These are phyloP conservation scores for Bambusicola thoracicus DNA, from an alignment of 2,113 vertebrate species.

Conservation along the genomic window DNA sequence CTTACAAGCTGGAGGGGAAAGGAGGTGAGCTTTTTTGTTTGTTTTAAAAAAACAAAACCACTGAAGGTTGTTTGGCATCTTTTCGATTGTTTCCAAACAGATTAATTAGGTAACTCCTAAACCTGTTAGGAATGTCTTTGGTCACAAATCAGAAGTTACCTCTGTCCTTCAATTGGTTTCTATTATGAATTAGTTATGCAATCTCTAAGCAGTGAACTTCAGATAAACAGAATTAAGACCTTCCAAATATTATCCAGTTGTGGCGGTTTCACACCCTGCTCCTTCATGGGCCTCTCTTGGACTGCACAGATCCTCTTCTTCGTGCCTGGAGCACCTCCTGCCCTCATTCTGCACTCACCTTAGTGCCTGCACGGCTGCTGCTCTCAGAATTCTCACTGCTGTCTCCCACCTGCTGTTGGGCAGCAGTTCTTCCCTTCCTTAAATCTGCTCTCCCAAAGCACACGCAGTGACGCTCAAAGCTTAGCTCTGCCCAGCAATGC, in stretches of 20 bases:
- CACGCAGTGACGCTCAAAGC: neutral
- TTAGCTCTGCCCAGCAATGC: neutral
- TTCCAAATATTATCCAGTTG: neutral
- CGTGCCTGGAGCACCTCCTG: neutral
- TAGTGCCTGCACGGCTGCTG: neutral
- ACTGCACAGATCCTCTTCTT: neutral
- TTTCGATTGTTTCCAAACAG: neutral
- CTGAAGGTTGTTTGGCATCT: neutral
- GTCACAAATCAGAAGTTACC: neutral
- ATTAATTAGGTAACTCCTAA: neutral
- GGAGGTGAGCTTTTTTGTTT: neutral
- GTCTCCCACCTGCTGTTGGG: neutral
- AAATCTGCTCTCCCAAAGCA: neutral
- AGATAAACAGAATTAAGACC: conserved; percentile 9
- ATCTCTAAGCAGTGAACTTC: neutral
- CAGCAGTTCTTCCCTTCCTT: neutral
- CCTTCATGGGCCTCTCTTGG: neutral
- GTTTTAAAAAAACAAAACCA: neutral
- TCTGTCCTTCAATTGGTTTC: neutral
- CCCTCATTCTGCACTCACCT: neutral
- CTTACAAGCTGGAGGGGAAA: neutral
- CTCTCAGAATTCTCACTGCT: neutral
- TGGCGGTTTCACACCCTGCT: neutral
- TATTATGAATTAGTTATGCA: neutral
- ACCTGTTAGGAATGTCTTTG: neutral